Conservation (phyloP, 2,113 vertebrate species). For the Gadus chalcogrammus region DNA sequence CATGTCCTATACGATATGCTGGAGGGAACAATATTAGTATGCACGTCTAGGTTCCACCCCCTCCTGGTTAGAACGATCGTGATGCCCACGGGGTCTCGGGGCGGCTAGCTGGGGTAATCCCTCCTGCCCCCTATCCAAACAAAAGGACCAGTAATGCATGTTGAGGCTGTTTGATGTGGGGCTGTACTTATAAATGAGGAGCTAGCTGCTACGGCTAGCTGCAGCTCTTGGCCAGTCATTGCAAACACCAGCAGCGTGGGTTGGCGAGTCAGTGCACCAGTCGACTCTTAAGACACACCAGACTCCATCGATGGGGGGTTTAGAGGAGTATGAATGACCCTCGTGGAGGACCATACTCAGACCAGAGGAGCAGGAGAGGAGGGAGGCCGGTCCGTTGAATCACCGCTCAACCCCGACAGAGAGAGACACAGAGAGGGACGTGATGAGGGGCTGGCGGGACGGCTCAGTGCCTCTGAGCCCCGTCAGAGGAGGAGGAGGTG, state of each 20-base stretch:
- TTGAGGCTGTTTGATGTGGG: constrained; percentile 69
- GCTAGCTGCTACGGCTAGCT: constrained; percentile 42
- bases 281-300: too few relatives aligned
- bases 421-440: constrained; percentile 40
- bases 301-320: too few relatives aligned
- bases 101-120: constrained; percentile 60
- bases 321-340: too few relatives aligned
- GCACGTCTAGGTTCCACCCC: constrained; percentile 42
- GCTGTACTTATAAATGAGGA: constrained; percentile 72
- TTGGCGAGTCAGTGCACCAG: too few relatives aligned
- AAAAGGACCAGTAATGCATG: constrained; percentile 66
- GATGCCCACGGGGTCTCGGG: constrained; percentile 34
- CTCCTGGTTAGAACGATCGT: constrained; percentile 35
- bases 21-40: constrained; percentile 40
- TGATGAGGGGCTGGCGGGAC: constrained; percentile 26
- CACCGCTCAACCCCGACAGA: constrained; percentile 14
- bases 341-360: too few relatives aligned
- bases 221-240: too few relatives aligned
- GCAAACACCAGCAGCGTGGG: too few relatives aligned
- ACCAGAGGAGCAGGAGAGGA: too few relatives aligned
- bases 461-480: too few relatives aligned
- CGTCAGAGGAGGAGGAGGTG: background rate
- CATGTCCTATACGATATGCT: background rate
- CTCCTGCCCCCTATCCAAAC: constrained; percentile 65
- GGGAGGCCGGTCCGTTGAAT: too few relatives aligned